Evolutionary conservation across 2,797 vertebrate species (phyloP).

Genomic region (Cheirogaleus major): DNA sequence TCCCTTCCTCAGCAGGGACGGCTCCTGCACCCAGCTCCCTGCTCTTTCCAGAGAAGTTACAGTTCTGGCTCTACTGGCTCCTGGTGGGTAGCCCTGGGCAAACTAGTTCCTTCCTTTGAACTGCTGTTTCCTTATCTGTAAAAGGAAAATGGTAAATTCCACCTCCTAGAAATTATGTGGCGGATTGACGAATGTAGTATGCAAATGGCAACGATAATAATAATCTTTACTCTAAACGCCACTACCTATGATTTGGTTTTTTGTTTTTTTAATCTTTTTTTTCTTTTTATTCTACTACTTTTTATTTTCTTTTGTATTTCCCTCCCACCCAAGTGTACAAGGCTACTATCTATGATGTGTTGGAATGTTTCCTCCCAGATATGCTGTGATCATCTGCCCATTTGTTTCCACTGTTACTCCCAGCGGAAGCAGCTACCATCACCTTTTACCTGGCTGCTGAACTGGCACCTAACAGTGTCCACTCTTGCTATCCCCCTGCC

Average conservation of each 20-base stretch:
- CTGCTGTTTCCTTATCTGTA: neutral
- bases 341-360: fast-evolving
- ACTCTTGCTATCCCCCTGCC: neutral
- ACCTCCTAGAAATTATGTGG: neutral
- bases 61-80: neutral
- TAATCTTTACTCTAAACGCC: neutral
- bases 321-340: neutral
- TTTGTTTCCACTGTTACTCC: neutral
- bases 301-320: too few relatives aligned
- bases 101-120: neutral
- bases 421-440: neutral
- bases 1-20: neutral
- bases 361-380: neutral
- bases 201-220: too few relatives aligned
- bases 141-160: neutral
- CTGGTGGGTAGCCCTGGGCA: neutral
- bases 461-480: neutral
- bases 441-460: neutral
- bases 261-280: too few relatives aligned
- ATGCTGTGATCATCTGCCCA: neutral
- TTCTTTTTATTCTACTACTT: too few relatives aligned
- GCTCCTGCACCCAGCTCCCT: neutral
- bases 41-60: neutral
- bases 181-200: neutral
- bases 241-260: too few relatives aligned